These are phyloP conservation scores for Diarsia rubi DNA, from an alignment of 2,888 invertebrate species.

Conservation along the genomic window DNA sequence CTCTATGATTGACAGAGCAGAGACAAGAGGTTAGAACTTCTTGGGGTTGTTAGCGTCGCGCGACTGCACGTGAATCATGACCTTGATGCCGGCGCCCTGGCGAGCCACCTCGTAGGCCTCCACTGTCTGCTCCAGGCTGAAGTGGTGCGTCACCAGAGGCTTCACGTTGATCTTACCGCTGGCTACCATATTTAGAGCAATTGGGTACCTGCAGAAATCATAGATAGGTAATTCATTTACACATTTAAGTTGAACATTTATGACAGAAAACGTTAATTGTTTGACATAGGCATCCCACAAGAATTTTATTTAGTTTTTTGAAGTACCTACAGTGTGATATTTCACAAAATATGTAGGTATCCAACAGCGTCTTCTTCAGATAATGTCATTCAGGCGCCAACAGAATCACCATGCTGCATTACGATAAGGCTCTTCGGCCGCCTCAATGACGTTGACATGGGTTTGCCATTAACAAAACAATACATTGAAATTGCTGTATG, in stretches of 20 bases:
- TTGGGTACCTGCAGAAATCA: conserved; percentile 92
- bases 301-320: too few species aligned
- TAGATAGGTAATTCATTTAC: too few species aligned
- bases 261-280: background rate
- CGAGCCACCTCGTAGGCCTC: conserved; percentile 96
- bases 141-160: conserved; percentile 96
- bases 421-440: background rate
- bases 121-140: conserved; percentile 93
- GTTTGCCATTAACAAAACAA: background rate
- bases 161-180: conserved; percentile 95
- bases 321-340: background rate
- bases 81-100: conserved; percentile 95
- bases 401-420: too few species aligned
- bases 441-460: background rate
- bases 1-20: background rate
- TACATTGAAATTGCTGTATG: background rate
- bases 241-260: background rate
- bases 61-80: conserved; percentile 95
- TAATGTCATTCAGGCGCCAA: background rate
- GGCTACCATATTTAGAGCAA: conserved; percentile 94
- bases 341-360: background rate
- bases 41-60: conserved; percentile 88
- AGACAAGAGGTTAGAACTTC: conserved; percentile 69
- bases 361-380: background rate
- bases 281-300: background rate